These are phyloP conservation scores for Branchipolynoe longqiensis DNA, from an alignment of 2,888 invertebrate species.

Conservation along the genomic window DNA sequence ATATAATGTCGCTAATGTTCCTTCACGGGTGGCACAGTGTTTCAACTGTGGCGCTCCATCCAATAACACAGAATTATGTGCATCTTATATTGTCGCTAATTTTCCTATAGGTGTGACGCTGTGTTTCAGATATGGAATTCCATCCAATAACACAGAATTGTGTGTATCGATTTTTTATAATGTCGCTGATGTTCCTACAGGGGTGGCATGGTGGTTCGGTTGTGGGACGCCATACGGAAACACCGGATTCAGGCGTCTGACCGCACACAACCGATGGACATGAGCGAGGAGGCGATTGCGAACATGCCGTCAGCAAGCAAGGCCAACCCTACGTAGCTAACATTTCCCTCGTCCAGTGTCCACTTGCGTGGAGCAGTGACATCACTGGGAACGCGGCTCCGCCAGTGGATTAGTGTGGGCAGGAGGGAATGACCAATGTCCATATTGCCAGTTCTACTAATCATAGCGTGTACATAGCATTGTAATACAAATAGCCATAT, in stretches of 20 bases:
- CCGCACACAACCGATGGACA: slow-evolving; percentile 23
- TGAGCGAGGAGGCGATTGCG: neutral
- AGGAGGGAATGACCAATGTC: slow-evolving; percentile 28
- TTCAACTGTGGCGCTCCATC: too few relatives aligned
- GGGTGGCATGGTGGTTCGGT: slow-evolving; percentile 90
- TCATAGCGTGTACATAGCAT: slow-evolving; percentile 7
- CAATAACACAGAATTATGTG: too few relatives aligned
- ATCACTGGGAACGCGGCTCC: slow-evolving; percentile 4
- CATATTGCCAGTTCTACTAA: neutral
- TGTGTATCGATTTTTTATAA: too few relatives aligned
- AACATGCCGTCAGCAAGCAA: neutral
- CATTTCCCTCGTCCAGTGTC: slow-evolving; percentile 51
- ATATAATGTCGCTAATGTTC: too few relatives aligned
- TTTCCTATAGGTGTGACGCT: too few relatives aligned
- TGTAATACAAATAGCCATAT: too few relatives aligned
- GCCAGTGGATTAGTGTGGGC: slow-evolving; percentile 40
- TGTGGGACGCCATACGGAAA: slow-evolving; percentile 91
- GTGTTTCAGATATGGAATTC: too few relatives aligned
- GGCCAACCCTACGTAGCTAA: slow-evolving; percentile 53
- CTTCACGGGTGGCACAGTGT: too few relatives aligned
- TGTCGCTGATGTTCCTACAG: slow-evolving; percentile 84
- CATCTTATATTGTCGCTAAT: too few relatives aligned
- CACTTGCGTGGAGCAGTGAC: slow-evolving; percentile 1
- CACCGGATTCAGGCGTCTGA: slow-evolving; percentile 72
- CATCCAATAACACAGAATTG: too few relatives aligned